A percentile compares a stretch with the other conserved stretches of the same genome.
Conservation (phyloP, 2,113 vertebrate species). For the Leiothrix lutea region DNA sequence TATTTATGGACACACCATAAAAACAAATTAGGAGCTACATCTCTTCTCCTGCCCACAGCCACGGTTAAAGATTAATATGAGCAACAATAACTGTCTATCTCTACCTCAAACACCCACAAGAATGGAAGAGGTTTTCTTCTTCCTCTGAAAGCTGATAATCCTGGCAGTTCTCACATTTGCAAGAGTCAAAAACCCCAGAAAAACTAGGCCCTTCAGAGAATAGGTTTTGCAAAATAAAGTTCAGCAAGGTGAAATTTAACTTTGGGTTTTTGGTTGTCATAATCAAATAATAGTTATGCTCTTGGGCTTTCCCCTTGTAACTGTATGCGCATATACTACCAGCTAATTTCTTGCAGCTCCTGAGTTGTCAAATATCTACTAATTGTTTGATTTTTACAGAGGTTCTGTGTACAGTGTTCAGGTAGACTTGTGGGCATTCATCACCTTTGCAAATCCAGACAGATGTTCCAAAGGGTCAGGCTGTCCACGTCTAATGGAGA, state of each 20-base stretch:
- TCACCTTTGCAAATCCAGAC: background rate
- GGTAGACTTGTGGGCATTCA: background rate
- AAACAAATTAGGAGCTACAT: background rate
- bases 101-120: background rate
- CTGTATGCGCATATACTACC: background rate
- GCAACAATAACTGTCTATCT: background rate
- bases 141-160: background rate
- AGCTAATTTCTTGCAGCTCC: background rate
- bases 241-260: constrained; percentile 35
- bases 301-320: background rate
- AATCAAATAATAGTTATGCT: background rate
- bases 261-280: background rate
- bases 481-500: too few relatives aligned
- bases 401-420: background rate
- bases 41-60: background rate
- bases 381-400: background rate
- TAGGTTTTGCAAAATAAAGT: background rate
- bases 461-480: background rate
- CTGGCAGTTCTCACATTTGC: background rate
- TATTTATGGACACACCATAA: background rate
- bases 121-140: background rate
- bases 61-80: background rate
- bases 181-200: background rate
- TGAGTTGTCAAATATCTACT: background rate
- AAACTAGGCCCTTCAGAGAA: background rate